Evolutionary conservation across 2,888 invertebrate species (phyloP), one percentile per base, ranked within the genome.

Genomic region (Spatulosminthurus flaviceps): DNA sequence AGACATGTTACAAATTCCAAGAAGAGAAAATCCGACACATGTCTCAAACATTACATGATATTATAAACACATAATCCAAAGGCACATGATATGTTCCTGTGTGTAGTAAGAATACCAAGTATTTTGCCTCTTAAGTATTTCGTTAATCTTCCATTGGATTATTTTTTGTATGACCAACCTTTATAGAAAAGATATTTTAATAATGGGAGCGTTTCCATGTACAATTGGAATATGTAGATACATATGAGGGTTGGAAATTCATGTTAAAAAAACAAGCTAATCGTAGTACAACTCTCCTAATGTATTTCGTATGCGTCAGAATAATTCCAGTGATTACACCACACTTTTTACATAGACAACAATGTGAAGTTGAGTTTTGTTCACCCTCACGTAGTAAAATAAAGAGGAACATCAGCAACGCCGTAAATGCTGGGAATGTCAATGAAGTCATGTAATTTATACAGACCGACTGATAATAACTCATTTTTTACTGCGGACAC

Each of bases 371-470:
- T n/a, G 51, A 51, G 51, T 4, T 51, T 19, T 51, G 51, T 51
- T 51, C 51, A 51, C 51, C 51, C 51, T 51, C 51, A 51, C 51
- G 51, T 51, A 51, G 51, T 51, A 51, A 51, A 51, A 51, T 51
- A 51, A 51, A 51, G 51, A 51, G 2, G 51, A 51, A 13, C 51
- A 51, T 51, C 51, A 51, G 51, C 51, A 51, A n/a, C 51, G 51
- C 51, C 43, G 76, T 76, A 67, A 76, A 76, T 43, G 76, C 28
- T 28, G n/a, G 24, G 69, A 76, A 67, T 76, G 76, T 76, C 76
- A 67, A 76, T 76, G 51, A 76, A 76, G 76, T 69, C 76, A 64
- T 75, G 75, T 75, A 76, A 76, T 76, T 76, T 76, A 76, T 51
- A 76, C 67, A 13, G 43, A 24, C 67, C 29, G 28, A 67, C 73